Conservation (phyloP, 2,113 vertebrate genomes). For the Tympanuchus pallidicinctus region DNA sequence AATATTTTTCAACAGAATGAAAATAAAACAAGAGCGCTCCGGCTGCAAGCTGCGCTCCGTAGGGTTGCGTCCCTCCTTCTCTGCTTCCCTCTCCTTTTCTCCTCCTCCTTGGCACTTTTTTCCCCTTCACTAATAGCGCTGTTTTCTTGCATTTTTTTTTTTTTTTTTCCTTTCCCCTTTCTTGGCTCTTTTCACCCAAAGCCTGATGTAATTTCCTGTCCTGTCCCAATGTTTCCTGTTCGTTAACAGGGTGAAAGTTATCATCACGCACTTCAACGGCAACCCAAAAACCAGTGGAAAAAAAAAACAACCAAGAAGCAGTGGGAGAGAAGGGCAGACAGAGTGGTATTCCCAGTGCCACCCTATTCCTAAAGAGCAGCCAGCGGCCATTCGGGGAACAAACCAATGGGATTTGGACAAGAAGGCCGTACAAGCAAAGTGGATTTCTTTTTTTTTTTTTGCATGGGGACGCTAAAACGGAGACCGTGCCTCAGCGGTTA, state of each 20-base stretch:
- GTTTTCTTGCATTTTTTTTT: constrained; percentile 40
- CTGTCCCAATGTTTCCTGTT: constrained; percentile 89
- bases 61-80: not conserved
- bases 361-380: constrained; percentile 43
- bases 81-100: not conserved
- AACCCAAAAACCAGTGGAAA: not conserved
- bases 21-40: constrained; percentile 70
- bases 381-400: not conserved
- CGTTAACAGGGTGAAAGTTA: constrained; percentile 85
- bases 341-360: not conserved
- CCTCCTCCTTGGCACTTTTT: constrained; percentile 17
- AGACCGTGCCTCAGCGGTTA: constrained; percentile 80
- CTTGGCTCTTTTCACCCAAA: constrained; percentile 86
- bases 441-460: constrained; percentile 22
- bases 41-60: constrained; percentile 41
- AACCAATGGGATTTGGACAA: constrained; percentile 19
- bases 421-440: not conserved
- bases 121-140: constrained; percentile 64
- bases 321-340: not conserved
- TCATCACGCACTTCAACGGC: constrained; percentile 58
- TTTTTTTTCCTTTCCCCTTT: constrained; percentile 13
- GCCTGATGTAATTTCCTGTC: constrained; percentile 94
- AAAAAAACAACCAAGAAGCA: not conserved
- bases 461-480: constrained; percentile 59
- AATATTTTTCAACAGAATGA: constrained; percentile 75